Base-by-base conservation (phyloP, 2,888 invertebrate genomes). In the Hermodice carunculata region DNA sequence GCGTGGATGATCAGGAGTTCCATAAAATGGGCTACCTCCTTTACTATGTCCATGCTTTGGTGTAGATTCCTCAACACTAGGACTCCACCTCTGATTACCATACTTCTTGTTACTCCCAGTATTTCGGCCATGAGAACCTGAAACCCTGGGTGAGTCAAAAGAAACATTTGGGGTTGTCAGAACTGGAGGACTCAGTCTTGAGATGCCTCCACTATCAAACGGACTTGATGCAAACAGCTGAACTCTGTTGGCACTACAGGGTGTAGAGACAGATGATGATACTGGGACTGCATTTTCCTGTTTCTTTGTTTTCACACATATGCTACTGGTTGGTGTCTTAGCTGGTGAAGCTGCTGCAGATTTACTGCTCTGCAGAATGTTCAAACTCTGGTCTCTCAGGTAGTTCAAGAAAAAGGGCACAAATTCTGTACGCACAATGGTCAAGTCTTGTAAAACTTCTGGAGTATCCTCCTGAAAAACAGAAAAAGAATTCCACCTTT, bases 381-480 rank as follows among this genome's bases (percentile, higher is more conserved):
- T 79, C 6, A 78, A 52, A 29, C 79, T 80, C 49, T 80, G 78
- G 51, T 79, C 80, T 19, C 81, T 62, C n/a, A 81, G 64, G 53
- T 77, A 80, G 71, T 81, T 81, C 28, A 81, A 65, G 53, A 81
- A 78, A 60, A 69, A 81, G 28, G 81, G 80, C 26, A 81, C 71
- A 66, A 81, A 81, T 51, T 81, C 81, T 24, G 69, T 69, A 37
- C 74, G 71, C 37, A 76, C 34, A 46, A 67, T 71, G n/a, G 64
- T 64, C 17, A 71, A 52, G 17, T 73, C 71, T 34, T 64, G 44
- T 24, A 79, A 44, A 11, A 60, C 26, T 37, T n/a, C n/a, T n/a
- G n/a, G n/a, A n/a, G n/a, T n/a, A n/a, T n/a, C n/a, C n/a, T n/a
- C n/a, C n/a, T n/a, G n/a, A n/a, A n/a, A n/a, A n/a, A n/a, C n/a